Evolutionary conservation across 92 coral and sea anemone species (phyloP), one percentile per base, ranked within the genome.

Genomic region (Nematostella vectensis): DNA sequence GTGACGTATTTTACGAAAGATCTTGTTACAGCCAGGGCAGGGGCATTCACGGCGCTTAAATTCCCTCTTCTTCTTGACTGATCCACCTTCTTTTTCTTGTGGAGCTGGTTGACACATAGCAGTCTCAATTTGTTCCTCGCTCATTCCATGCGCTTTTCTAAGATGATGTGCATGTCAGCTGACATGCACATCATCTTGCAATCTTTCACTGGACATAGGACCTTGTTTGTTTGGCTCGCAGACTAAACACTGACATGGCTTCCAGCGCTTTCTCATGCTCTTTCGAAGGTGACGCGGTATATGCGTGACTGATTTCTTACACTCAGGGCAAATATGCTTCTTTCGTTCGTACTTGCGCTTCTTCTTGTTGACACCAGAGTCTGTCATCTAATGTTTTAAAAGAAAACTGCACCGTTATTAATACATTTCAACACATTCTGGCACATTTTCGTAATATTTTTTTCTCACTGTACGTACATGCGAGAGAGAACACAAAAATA

Each of bases 21-120:
- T 28, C 2, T 0, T 1, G 39, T 44, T 55, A 33, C 64, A 67
- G 4, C 57, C 57, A 18, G 57, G 63, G 17, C 45, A 56, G 18
- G 64, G 73, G 31, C 73, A 67, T 16, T 47, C 66, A 11, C 66
- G 43, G 18, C 74, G 74, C 37, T 31, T 57, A 27, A 55, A 67
- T 29, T 57, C 33, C 20, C 64, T 55, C 63, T 56, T 55, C 48
- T 30, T 55, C 28, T 30, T 54, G 31, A 18, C 36, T 25, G 62
- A 29, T 38, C 25, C 48, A 44, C 37, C 53, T n/a, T 64, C 52
- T 50, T 9, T 17, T 8, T 6, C 51, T 31, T 28, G 21, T 11
- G 47, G 15, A 42, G 54, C 28, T 48, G 44, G 56, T 25, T n/a
- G n/a, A n/a, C 43, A 37, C 31, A 54, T 42, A 48, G 68, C 51